phyloP scores from a whole-genome alignment of 2,888 invertebrate genomes.

The Oligia strigilis region DNA sequence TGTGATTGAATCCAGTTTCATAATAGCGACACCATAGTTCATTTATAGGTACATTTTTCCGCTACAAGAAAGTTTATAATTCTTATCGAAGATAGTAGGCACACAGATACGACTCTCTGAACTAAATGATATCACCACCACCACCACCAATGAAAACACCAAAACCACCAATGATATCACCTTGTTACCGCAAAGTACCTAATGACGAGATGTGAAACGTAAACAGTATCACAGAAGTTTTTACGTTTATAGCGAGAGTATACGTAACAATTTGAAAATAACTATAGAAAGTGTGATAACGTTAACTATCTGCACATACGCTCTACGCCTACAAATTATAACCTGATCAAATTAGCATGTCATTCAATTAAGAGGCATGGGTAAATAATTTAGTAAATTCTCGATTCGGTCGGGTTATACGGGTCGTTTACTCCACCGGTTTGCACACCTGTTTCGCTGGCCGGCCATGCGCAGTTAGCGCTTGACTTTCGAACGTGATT shows the following conservation, averaged over 20 bases:
- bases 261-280: slow-evolving; percentile 56
- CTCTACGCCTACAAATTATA: slow-evolving; percentile 56
- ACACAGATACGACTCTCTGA: neutral
- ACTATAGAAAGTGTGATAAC: slow-evolving; percentile 65
- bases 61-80: slow-evolving; percentile 14
- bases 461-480: slow-evolving; percentile 83
- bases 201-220: neutral
- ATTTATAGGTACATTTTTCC: neutral
- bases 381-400: slow-evolving; percentile 72
- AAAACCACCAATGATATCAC: slow-evolving; percentile 17
- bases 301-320: slow-evolving; percentile 51
- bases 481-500: slow-evolving; percentile 87
- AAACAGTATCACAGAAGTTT: slow-evolving; percentile 16
- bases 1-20: neutral
- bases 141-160: too few relatives aligned
- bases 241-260: slow-evolving; percentile 27
- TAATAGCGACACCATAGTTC: neutral
- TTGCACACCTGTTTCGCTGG: slow-evolving; percentile 81
- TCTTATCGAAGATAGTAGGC: neutral
- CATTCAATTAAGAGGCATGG: slow-evolving; percentile 63
- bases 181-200: slow-evolving; percentile 4
- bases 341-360: slow-evolving; percentile 50
- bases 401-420: slow-evolving; percentile 75
- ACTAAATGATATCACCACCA: slow-evolving; percentile 19
- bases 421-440: slow-evolving; percentile 74